Percentiles rank a stretch among this genome's conserved stretches.
Conservation (phyloP, 2,888 invertebrate genomes). For the Agrotis exclamationis region DNA sequence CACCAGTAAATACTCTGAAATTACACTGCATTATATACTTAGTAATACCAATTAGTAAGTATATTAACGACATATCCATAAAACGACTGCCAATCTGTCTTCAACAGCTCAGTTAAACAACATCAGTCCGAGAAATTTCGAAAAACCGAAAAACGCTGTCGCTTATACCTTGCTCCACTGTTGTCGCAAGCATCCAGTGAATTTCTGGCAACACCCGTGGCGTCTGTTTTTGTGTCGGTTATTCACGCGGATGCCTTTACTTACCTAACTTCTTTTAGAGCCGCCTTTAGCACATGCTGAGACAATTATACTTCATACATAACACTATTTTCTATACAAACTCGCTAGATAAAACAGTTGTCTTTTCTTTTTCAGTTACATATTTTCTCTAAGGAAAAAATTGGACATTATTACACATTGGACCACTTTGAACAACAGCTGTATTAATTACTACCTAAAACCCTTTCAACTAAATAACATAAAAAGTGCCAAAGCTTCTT, state of each 20-base stretch:
- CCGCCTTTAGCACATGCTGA: constrained; percentile 50
- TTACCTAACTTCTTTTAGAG: constrained; percentile 64
- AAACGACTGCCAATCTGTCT: neutral
- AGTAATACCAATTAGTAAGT: too few species aligned
- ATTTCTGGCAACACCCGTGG: constrained; percentile 77
- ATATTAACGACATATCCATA: too few species aligned
- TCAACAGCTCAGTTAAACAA: too few species aligned
- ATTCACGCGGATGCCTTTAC: constrained; percentile 71
- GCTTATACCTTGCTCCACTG: constrained; percentile 68
- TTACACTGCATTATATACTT: too few species aligned
- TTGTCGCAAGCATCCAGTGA: constrained; percentile 68
- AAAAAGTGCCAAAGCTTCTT: neutral
- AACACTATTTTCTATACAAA: constrained; percentile 48
- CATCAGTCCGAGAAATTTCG: too few species aligned
- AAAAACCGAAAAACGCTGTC: neutral
- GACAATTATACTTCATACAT: constrained; percentile 63
- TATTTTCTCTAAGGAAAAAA: too few species aligned
- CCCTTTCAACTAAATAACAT: neutral
- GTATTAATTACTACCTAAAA: constrained; percentile 1
- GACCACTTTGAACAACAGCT: too few species aligned
- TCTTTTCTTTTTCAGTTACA: too few species aligned
- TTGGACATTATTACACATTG: too few species aligned
- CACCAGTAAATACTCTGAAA: too few species aligned
- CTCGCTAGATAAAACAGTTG: neutral
- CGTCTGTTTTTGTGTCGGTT: constrained; percentile 77